Evolutionary conservation across 2,797 vertebrate genomes (phyloP), one percentile per base, ranked within the genome.

Genomic region (Rhadinocentrus ornatus): DNA sequence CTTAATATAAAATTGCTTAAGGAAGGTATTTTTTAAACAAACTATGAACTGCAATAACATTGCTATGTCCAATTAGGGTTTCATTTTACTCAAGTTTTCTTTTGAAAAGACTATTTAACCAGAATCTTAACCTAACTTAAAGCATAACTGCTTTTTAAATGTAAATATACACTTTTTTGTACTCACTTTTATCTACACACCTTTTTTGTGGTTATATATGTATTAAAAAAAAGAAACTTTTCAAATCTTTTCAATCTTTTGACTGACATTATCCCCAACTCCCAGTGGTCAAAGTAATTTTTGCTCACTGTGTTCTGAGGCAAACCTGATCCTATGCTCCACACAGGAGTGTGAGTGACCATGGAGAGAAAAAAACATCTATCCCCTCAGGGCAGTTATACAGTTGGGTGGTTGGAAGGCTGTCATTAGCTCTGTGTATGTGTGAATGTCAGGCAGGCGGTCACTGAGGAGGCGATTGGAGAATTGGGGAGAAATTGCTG

Each of bases 401-500:
- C 83, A 86, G 83, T 80, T 66, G 81, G 78, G 81, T 78, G 75
- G 80, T 73, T 77, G 75, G 75, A 77, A 85, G 71, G 84, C 84
- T 85, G 89, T 85, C 83, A 89, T 89, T 88, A 89, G 83, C 80
- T 75, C 61, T 78, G 76, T 81, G 85, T 88, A 78, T 87, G 86
- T 87, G 86, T 83, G 85, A 89, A 87, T 89, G 89, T 89, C 88
- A 88, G 86, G 79, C 77, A 73, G 74, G 77, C 79, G 54, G 86
- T 81, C 86, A 79, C 73, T 37, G 81, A 78, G 78, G 78, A 88
- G 87, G 78, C 24, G 75, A 88, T 87, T 84, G 81, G 77, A 89
- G 85, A 86, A 84, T 83, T 79, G 81, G 81, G 86, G 77, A 79
- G 78, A 88, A 88, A 91, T 86, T 88, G 93, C 90, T 89, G 83